Base-by-base conservation (phyloP, 2,888 invertebrate genomes). In the Pyrgus malvae region DNA sequence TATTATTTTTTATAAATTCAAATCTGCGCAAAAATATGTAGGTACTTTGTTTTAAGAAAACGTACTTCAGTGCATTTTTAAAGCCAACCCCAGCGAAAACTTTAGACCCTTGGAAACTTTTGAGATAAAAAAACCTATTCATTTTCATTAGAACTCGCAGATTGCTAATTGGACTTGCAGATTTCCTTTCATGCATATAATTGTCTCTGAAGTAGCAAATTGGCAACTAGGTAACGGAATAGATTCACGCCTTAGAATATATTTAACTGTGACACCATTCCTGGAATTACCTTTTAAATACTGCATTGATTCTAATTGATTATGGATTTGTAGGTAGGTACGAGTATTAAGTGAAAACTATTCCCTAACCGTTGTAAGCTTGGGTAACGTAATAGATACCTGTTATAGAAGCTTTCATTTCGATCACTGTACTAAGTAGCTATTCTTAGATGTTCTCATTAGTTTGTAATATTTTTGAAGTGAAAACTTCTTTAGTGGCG, bases 81-180 rank as follows among this genome's bases (percentile, higher is more conserved):
- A 29, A 11, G 11, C 9, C n/a, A 29, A 29, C n/a, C 29, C 29
- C 11, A 16, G 14, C 16, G 33, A 38, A n/a, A 38, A 38, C 38
- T 38, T 38, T 38, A n/a, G 38, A 38, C n/a, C 2, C 38, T 21
- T 11, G 19, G n/a, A 7, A 11, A 21, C 21, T 21, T 38, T 21
- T 11, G 9, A 16, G 35, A 35, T 35, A 9, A 38, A 38, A 38
- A 38, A 38, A 38, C 19, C 38, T 38, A 38, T 38, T 38, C 17
- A 21, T 38, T 38, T 38, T 38, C 38, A 38, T 38, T 38, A 38
- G n/a, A 21, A 38, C 21, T 38, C 25, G 6, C 42, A 44, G 27
- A 44, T 44, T 16, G 27, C 16, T 27, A 44, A 44, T 44, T 44
- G 17, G 27, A 44, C 16, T 44, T 44, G 42, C 42, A 44, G 42